A percentile compares a stretch with the other conserved stretches of the same genome.
Conservation (phyloP, 2,797 vertebrate genomes). For the Coccyzus lansbergi region DNA sequence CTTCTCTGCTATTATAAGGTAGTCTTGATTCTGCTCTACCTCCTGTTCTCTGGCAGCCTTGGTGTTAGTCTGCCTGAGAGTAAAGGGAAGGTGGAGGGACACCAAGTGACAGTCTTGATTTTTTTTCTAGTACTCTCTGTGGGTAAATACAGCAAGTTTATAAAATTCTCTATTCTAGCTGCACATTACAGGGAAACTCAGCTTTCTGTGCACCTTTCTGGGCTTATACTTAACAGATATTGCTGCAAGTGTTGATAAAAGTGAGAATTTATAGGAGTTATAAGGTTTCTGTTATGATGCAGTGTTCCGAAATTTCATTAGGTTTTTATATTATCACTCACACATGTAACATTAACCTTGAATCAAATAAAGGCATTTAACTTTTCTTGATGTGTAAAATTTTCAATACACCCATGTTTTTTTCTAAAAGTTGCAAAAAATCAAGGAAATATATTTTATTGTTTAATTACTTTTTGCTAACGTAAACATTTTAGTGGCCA, state of each 20-base stretch:
- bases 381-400: rapidly evolving
- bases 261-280: not conserved
- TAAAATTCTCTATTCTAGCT: not conserved
- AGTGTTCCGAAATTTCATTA: not conserved
- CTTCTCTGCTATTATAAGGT: not conserved
- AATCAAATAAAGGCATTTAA: not conserved
- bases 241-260: not conserved
- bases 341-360: not conserved
- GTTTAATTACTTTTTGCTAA: not conserved
- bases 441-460: not conserved
- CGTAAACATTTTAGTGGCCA: not conserved
- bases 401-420: not conserved
- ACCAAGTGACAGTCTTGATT: not conserved
- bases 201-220: not conserved
- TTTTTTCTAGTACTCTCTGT: not conserved
- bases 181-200: not conserved
- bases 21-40: not conserved
- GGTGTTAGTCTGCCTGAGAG: not conserved
- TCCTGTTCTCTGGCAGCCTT: not conserved
- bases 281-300: not conserved
- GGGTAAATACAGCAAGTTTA: not conserved
- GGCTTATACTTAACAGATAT: not conserved
- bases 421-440: not conserved
- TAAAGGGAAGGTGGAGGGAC: not conserved
- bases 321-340: not conserved